phyloP scores from a whole-genome alignment of 2,113 vertebrate genomes.

The Orycteropus afer region DNA sequence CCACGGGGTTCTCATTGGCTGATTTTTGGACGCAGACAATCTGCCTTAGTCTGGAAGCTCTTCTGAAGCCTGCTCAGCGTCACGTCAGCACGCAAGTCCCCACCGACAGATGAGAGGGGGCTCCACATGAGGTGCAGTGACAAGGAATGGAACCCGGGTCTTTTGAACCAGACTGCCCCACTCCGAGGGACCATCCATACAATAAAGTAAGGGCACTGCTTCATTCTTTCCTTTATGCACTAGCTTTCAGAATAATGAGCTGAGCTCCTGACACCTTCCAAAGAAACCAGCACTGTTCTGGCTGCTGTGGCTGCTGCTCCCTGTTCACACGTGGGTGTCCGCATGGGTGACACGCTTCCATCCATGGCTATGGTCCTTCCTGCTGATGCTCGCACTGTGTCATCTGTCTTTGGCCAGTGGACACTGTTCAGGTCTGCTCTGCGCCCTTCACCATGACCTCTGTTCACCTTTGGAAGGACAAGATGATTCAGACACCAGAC shows the following conservation, averaged over 20 bases:
- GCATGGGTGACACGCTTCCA: fast-evolving
- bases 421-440: fast-evolving
- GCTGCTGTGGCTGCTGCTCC: fast-evolving
- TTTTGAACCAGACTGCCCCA: no score
- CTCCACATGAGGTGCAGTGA: background rate
- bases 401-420: no score
- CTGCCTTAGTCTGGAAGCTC: background rate
- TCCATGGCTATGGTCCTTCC: fast-evolving
- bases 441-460: background rate
- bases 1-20: background rate
- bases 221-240: no score
- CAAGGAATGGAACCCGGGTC: background rate
- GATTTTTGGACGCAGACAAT: background rate
- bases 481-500: background rate
- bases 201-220: background rate
- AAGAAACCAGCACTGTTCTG: no score
- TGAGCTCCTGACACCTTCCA: background rate
- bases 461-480: background rate
- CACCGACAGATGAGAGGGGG: background rate
- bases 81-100: background rate
- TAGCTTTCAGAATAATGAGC: no score
- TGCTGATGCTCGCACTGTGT: fast-evolving
- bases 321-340: fast-evolving
- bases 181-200: background rate
- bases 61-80: background rate